phyloP scores from a whole-genome alignment of 2,797 vertebrate species.

The Xyrichtys novacula region DNA sequence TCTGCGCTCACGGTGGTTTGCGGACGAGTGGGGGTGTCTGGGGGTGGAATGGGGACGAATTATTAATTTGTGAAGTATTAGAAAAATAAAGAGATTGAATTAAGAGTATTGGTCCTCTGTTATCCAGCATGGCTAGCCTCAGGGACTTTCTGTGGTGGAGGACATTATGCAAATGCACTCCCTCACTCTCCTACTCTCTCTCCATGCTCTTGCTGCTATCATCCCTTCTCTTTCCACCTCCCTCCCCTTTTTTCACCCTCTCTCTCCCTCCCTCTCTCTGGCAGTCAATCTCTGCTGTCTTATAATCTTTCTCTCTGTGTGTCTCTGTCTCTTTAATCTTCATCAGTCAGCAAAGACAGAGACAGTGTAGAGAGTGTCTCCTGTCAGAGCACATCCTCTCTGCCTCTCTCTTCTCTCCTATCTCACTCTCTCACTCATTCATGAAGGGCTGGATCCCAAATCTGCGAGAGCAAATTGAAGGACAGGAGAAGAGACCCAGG shows the following conservation, averaged over 20 bases:
- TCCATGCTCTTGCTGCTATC: constrained; percentile 54
- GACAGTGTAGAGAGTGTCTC: constrained; percentile 62
- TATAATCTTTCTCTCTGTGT: constrained; percentile 67
- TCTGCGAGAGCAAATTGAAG: constrained; percentile 47
- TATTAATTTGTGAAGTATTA: constrained; percentile 99
- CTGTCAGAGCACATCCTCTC: constrained; percentile 59
- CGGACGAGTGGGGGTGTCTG: constrained; percentile 71
- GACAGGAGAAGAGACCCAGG: constrained; percentile 32
- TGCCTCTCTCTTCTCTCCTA: constrained; percentile 16
- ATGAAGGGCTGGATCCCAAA: constrained; percentile 49
- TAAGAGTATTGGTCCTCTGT: constrained; percentile 99
- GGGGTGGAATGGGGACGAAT: constrained; percentile 89
- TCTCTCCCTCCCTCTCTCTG: constrained; percentile 43
- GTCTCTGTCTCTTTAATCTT: constrained; percentile 78
- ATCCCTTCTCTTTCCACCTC: constrained; percentile 50
- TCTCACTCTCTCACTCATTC: constrained; percentile 39
- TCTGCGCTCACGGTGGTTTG: constrained; percentile 97
- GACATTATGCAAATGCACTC: constrained; percentile 99
- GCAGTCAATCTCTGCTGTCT: constrained; percentile 73
- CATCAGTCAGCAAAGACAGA: constrained; percentile 77
- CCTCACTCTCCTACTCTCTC: constrained; percentile 84
- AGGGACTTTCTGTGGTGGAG: constrained; percentile 96
- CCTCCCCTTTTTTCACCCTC: constrained; percentile 46
- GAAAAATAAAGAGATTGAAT: constrained; percentile 99
- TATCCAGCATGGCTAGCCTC: constrained; percentile 97